Evolutionary conservation across 2,888 invertebrate genomes (phyloP), one percentile per base, ranked within the genome.

Genomic region (Agrochola lota): DNA sequence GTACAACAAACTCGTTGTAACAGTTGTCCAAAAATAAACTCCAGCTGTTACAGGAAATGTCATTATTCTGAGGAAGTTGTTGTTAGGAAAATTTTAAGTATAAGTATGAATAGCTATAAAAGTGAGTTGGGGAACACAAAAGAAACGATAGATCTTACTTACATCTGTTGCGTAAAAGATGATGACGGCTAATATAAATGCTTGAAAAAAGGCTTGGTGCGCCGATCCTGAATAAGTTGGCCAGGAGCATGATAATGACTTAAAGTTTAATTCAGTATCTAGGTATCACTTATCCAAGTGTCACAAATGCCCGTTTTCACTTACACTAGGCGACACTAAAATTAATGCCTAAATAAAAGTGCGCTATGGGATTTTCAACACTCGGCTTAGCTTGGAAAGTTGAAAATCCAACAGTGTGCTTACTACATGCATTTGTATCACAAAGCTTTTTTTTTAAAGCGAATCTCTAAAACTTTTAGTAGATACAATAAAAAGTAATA

Each of bases 21-120:
- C 40, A 40, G 5, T 17, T 15, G 15, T 55, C 23, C 12, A 12
- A 49, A 72, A 73, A 72, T 72, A 72, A 72, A 55, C n/a, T 55
- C 17, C 7, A 0, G 11, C 17, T 8, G 15, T 55, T 55, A 17
- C 12, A 17, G 40, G 71, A 71, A 40, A 17, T 4, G 3, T 26
- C 5, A 30, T 23, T 49, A 5, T 43, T 40, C 62, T 20, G n/a
- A 70, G n/a, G 17, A 52, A 30, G 9, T 55, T 55, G 9, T 9
- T 23, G 9, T 6, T 30, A 15, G 26, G 26, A 17, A 17, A 26
- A 7, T 59, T 59, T 12, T 35, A 35, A 35, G 30, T 35, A 23
- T 35, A 3, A 7, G 12, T 63, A 12, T 20, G 7, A 2, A 23
- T 30, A 62, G 11, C 30, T 20, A 20, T 62, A 62, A 35, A 62